phyloP scores from a whole-genome alignment of 2,888 invertebrate genomes.

The Caenorhabditis becei region DNA sequence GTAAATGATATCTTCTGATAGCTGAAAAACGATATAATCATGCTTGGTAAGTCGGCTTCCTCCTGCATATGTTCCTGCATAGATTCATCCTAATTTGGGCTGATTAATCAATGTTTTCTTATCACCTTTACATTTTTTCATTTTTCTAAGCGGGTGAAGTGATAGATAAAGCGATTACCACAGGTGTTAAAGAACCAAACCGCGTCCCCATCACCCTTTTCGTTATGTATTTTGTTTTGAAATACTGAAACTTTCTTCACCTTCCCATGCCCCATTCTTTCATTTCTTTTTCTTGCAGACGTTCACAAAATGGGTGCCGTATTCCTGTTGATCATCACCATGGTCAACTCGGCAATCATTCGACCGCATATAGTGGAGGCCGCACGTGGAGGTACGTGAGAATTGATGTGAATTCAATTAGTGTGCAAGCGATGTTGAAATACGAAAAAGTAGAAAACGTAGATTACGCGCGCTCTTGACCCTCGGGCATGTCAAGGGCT shows the following conservation, averaged over 20 bases:
- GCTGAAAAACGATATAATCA: constrained; percentile 4
- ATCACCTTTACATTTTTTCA: constrained; percentile 5
- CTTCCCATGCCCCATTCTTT: neutral
- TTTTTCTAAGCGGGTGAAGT: constrained; percentile 22
- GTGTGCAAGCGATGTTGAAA: constrained; percentile 21
- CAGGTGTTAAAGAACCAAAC: constrained; percentile 42
- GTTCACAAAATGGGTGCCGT: constrained; percentile 51
- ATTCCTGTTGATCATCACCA: constrained; percentile 49
- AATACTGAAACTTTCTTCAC: neutral
- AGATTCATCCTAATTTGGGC: neutral
- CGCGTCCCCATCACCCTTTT: constrained; percentile 4
- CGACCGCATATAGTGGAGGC: constrained; percentile 61
- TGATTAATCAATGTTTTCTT: constrained; percentile 29
- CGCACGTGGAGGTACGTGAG: constrained; percentile 63
- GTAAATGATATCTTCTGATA: constrained; percentile 36
- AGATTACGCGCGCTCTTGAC: constrained; percentile 66
- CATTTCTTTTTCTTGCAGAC: constrained; percentile 31
- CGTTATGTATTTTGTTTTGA: constrained; percentile 10
- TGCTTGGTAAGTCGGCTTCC: constrained; percentile 36
- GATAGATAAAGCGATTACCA: constrained; percentile 59
- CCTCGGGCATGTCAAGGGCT: constrained; percentile 68
- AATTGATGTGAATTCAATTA: constrained; percentile 52
- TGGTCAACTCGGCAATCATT: constrained; percentile 56
- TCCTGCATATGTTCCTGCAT: neutral
- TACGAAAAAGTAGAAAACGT: constrained; percentile 13